Conservation (phyloP, 2,113 vertebrate species). For the Coracopsis vasa region DNA sequence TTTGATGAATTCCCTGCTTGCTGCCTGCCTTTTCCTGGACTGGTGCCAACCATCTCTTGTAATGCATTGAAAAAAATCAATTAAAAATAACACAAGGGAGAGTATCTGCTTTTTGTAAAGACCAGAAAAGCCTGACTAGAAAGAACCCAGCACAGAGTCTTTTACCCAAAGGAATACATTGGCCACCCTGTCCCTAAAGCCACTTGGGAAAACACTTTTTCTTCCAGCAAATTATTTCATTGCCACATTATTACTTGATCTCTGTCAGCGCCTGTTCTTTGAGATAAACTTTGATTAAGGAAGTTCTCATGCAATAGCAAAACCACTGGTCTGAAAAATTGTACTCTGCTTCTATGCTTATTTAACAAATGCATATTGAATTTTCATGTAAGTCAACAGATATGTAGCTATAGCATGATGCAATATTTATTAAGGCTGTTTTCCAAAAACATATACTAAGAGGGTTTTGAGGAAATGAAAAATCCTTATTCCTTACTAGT, state of each 20-base stretch:
- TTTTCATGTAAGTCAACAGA: not conserved
- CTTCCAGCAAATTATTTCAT: not conserved
- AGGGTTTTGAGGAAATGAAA: not conserved
- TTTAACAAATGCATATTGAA: not conserved
- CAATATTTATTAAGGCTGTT: not conserved
- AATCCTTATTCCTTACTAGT: not conserved
- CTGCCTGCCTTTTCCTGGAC: constrained; percentile 32
- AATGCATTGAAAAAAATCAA: constrained; percentile 65
- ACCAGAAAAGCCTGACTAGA: not conserved
- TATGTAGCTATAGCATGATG: not conserved
- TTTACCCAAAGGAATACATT: not conserved
- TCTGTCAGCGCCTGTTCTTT: not conserved
- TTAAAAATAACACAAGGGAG: constrained; percentile 56
- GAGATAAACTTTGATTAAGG: constrained; percentile 15
- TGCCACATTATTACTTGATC: not conserved
- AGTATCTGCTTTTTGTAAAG: constrained; percentile 28
- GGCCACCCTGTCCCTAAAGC: not conserved
- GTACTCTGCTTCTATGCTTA: not conserved
- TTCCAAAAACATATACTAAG: not conserved
- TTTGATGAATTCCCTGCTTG: constrained; percentile 52
- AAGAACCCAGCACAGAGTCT: not conserved
- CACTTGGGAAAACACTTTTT: not conserved
- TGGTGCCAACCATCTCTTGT: constrained; percentile 3
- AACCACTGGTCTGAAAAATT: not conserved
- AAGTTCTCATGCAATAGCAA: not conserved